Evolutionary conservation across 2,888 invertebrate species (phyloP), one percentile per base, ranked within the genome.

Genomic region (Apotomis betuletana): DNA sequence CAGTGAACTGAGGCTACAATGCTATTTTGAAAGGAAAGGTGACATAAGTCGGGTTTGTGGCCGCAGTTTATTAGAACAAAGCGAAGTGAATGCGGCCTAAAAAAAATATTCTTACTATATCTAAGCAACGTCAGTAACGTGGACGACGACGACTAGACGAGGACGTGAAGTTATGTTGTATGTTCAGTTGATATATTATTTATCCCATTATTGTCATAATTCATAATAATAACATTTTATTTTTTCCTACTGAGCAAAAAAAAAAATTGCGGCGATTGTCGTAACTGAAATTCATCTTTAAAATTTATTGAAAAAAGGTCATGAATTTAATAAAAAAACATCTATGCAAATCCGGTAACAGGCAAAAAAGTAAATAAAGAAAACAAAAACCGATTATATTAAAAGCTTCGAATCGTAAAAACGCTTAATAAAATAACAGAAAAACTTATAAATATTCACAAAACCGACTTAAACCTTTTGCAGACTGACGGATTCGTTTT

Each of bases 391-490:
- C 83, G 84, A 86, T 85, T 86, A 84, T 84, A 85, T 85, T 84
- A 80, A 83, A 85, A 85, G 84, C 84, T 79, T 73, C 79, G 79
- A 80, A 84, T 69, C 68, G 69, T 75, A 78, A 80, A 78, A 80
- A 77, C 78, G 85, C 87, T 89, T 89, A 90, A 91, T 91, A 90
- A 90, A 91, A 91, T 92, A 89, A 91, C 90, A 91, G 90, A 90
- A 91, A 91, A 90, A 91, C 90, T 91, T 92, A 92, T 92, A 92
- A 92, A 92, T 92, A 92, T 92, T 92, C 91, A 92, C 83, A 81
- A 83, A 87, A 81, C 80, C 81, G 86, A 87, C 85, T 89, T 90
- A 91, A 91, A 87, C 90, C 91, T 90, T 91, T 90, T 86, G 88
- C 88, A 82, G 87, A 86, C 89, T 92, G 92, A 92, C 91, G 91